Conservation (phyloP, 2,888 invertebrate genomes). For the Colletes collaris region DNA sequence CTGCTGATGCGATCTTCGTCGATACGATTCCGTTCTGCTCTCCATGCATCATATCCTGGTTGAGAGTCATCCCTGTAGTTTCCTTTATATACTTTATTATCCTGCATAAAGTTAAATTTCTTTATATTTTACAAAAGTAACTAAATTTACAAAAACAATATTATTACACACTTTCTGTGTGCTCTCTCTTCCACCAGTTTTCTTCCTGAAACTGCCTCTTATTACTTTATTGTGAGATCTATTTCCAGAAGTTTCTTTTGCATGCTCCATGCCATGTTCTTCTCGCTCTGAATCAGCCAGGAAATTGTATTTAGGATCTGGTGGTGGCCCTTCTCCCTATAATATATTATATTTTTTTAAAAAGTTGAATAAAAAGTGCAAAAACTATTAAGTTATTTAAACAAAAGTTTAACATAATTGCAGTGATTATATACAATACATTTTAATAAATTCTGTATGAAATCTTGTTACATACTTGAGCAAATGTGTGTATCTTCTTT, state of each 20-base stretch:
- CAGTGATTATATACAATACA: too few species aligned
- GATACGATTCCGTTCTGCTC: constrained; percentile 82
- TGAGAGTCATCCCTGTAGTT: constrained; percentile 70
- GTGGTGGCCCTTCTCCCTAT: constrained; percentile 82
- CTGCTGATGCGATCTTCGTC: constrained; percentile 82
- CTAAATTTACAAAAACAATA: background rate
- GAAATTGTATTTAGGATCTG: constrained; percentile 83
- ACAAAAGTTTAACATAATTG: too few species aligned
- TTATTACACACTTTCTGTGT: constrained; percentile 66
- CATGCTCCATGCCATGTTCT: constrained; percentile 63
- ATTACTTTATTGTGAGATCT: constrained; percentile 68
- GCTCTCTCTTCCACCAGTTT: constrained; percentile 69
- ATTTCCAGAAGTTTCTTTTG: constrained; percentile 69
- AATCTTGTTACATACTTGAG: constrained; percentile 68
- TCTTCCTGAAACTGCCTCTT: constrained; percentile 68
- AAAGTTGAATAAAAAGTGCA: too few species aligned
- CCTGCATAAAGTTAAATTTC: constrained; percentile 39
- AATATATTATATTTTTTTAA: constrained; percentile 20
- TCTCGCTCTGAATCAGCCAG: constrained; percentile 82
- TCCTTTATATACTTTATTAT: constrained; percentile 59
- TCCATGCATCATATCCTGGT: constrained; percentile 82
- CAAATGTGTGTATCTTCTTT: constrained; percentile 76
- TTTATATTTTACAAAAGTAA: background rate
- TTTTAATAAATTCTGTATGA: too few species aligned
- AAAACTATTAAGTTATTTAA: background rate